Conservation (phyloP, 2,797 vertebrate species). For the Morelia viridis region DNA sequence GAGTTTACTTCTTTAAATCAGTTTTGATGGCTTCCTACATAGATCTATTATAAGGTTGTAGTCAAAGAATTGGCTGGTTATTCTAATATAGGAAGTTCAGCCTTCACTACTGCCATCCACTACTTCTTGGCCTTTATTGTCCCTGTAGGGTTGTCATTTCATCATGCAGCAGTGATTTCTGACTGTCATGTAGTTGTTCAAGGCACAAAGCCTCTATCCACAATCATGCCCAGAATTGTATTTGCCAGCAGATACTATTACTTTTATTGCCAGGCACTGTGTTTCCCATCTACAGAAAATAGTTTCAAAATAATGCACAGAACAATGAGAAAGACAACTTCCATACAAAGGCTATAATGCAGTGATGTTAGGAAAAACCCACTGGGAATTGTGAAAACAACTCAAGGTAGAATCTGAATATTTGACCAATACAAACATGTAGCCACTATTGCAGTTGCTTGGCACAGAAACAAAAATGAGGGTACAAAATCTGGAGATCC, state of each 20-base stretch:
- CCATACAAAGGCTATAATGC: not conserved
- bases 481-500: constrained; percentile 6
- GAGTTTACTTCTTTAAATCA: not conserved
- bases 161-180: constrained; percentile 9
- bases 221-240: not conserved
- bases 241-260: not conserved
- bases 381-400: not conserved
- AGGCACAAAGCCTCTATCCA: not conserved
- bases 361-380: not conserved
- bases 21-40: not conserved
- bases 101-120: not conserved
- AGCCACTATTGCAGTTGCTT: not conserved
- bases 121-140: not conserved
- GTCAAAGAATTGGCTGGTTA: not conserved
- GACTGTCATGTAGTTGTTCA: not conserved
- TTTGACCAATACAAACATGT: not conserved
- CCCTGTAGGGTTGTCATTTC: not conserved
- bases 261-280: not conserved
- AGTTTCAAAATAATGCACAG: not conserved
- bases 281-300: not conserved
- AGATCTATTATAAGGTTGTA: not conserved
- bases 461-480: not conserved
- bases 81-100: not conserved
- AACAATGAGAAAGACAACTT: not conserved
- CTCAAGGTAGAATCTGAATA: not conserved